Evolutionary conservation across 2,888 invertebrate genomes (phyloP).

Genomic region (Tineola bisselliella): DNA sequence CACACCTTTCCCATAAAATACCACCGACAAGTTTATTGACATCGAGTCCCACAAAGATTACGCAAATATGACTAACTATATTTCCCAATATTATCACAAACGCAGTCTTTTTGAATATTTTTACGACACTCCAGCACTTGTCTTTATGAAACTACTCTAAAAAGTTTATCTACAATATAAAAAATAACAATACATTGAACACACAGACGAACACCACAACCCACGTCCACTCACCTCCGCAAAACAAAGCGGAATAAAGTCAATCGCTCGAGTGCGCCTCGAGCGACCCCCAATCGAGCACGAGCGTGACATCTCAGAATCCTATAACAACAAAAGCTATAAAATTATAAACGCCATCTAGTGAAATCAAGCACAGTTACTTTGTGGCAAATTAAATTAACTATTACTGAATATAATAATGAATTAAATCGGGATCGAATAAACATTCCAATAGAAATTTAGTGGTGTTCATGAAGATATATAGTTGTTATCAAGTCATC

Average conservation of each 20-base stretch:
- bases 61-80: background rate
- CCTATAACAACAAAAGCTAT: conserved; percentile 35
- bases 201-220: conserved; percentile 31
- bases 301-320: conserved; percentile 35
- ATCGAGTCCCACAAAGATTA: conserved; percentile 36
- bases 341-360: conserved; percentile 32
- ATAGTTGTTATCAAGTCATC: too few relatives aligned
- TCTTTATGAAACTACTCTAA: conserved; percentile 22
- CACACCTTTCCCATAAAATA: conserved; percentile 67
- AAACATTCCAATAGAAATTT: too few relatives aligned
- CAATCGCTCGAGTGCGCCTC: conserved; percentile 24
- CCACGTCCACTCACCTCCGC: conserved; percentile 60
- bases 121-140: conserved; percentile 39
- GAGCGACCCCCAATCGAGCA: too few relatives aligned
- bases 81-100: conserved; percentile 25
- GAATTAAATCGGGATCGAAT: too few relatives aligned
- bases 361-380: conserved; percentile 18
- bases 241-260: conserved; percentile 64
- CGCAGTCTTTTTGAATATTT: conserved; percentile 29
- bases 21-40: conserved; percentile 67
- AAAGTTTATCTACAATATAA: background rate
- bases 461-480: too few relatives aligned
- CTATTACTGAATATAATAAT: too few relatives aligned
- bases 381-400: background rate
- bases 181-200: conserved; percentile 34